phyloP scores from a whole-genome alignment of 2,113 vertebrate species.

The Cariama cristata region DNA sequence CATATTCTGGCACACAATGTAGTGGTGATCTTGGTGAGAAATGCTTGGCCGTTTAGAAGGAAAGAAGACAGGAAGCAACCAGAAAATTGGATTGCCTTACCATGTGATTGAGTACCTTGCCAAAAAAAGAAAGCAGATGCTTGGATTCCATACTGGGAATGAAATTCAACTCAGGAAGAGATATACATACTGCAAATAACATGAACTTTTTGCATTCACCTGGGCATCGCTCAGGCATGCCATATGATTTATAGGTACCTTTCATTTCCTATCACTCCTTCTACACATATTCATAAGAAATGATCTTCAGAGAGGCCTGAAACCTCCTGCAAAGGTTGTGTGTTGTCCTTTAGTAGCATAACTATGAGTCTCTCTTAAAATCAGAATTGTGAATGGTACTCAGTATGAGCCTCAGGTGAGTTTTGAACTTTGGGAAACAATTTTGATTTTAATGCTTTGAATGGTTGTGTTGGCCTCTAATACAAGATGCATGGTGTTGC shows the following conservation, averaged over 20 bases:
- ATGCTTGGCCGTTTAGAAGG: slow-evolving; percentile 17
- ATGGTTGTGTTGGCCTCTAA: not conserved
- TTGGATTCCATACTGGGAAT: slow-evolving; percentile 73
- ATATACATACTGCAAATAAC: slow-evolving; percentile 65
- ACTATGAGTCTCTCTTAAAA: slow-evolving; percentile 4
- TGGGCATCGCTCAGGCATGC: slow-evolving; percentile 71
- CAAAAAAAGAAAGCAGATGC: slow-evolving; percentile 68
- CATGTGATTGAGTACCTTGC: slow-evolving; percentile 72
- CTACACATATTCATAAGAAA: not conserved
- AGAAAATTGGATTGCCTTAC: slow-evolving; percentile 78
- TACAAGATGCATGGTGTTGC: not conserved
- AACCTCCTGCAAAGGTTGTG: not conserved
- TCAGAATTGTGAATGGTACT: slow-evolving; percentile 17
- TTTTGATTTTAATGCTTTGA: not conserved
- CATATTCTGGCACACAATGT: slow-evolving; percentile 54
- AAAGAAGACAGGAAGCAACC: slow-evolving; percentile 51
- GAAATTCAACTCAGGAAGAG: slow-evolving; percentile 84
- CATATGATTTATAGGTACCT: slow-evolving; percentile 65
- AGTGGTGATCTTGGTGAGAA: slow-evolving; percentile 61
- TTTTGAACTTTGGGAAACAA: slow-evolving; percentile 4
- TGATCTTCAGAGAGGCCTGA: slow-evolving; percentile 57
- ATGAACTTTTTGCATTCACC: slow-evolving; percentile 60
- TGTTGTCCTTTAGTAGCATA: not conserved
- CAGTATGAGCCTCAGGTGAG: not conserved
- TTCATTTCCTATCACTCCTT: slow-evolving; percentile 54